Base-by-base conservation (phyloP, 1,140 invertebrate genomes). In the Berghia stephanieae region DNA sequence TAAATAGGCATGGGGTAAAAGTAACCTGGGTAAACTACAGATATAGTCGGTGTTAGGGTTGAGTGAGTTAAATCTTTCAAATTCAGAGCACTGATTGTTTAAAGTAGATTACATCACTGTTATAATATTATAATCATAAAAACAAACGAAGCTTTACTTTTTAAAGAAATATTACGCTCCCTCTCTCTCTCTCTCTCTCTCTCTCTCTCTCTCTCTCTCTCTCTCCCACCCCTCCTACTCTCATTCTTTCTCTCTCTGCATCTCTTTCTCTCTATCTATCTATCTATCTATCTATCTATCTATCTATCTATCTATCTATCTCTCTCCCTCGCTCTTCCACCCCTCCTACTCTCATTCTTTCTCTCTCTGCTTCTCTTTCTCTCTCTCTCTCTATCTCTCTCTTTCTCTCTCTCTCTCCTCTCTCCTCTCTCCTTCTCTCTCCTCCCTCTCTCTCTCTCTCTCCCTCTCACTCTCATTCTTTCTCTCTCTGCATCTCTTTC, bases 371-470 rank as follows among this genome's bases (percentile, higher is more conserved):
- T 18, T 27, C 60, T 10, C 8, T 10, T 16, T 36, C 34, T 68
- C 31, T 68, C 6, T 68, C 3, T 5, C 34, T 34, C 4, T 68
- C 66, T 68, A 5, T 68, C 66, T 68, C 8, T 68, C 66, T 68
- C 31, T 68, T 36, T 34, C 8, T 68, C 66, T 68, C 31, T 68
- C 66, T 34, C 31, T 68, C 10, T 68, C 3, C 40, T 36, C 40
- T 18, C 34, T 36, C n/a, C 66, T 68, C 27, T 68, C 31, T 68
- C 66, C 40, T 36, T 68, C 31, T 68, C 66, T 34, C 31, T 68
- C 66, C n/a, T n/a, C 8, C 40, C 66, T 34, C 8, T 34, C 66
- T 68, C 31, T 68, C 66, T 68, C 31, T 68, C 66, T 68, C 8
- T 68, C 66, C 40, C 31, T 68, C 31, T 68, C 66, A 36, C 66